Base-by-base conservation (phyloP, 2,113 vertebrate species). In the Fukomys damarensis region DNA sequence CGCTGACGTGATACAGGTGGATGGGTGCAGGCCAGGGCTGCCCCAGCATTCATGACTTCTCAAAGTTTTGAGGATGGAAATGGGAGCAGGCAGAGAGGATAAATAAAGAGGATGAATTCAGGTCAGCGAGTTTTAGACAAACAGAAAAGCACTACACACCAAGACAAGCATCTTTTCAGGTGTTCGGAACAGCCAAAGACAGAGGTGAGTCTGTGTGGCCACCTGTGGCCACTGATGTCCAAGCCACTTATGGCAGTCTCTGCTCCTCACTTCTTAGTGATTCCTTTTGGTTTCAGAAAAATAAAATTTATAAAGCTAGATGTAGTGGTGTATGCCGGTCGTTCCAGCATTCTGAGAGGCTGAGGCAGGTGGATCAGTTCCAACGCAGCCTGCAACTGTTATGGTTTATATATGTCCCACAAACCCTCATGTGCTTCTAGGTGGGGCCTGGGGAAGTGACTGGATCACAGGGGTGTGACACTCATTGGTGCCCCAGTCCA, bases 91-190 rank as follows among this genome's bases (percentile, higher is more conserved):
- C 30, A 28, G 63, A 70, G 12, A 63, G 14, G 11, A 3, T 2
- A 9, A 80, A 30, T 19, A 58, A 59, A 89, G 59, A 28, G 46
- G 17, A 58, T 1, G 11, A 8, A 28, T 20, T 54, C 61, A 19
- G 4, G 43, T 3, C 43, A 65, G 59, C 20, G 4, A 28, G 4
- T 16, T 56, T n/a, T 59, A 81, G 30, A 56, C 28, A n/a, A 28
- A 54, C 8, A 0, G 0, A 46, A 74, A 54, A n/a, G 61, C 11
- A 2, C 54, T 38, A 54, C 17, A 24, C 2, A 24, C 19, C 0
- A 7, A 54, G 43, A 86, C 43, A 41, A 35, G 17, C 35, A 38
- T 35, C 16, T 30, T 32, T 56, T 76, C 56, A 68, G 3, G 0
- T 49, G 26, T 12, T 11, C 1, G 20, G 43, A 63, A 70, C 38